A percentile compares a stretch with the other conserved stretches of the same genome.
These are phyloP conservation scores for Liparis tanakae DNA, from an alignment of 2,797 vertebrate genomes.

Conservation along the genomic window DNA sequence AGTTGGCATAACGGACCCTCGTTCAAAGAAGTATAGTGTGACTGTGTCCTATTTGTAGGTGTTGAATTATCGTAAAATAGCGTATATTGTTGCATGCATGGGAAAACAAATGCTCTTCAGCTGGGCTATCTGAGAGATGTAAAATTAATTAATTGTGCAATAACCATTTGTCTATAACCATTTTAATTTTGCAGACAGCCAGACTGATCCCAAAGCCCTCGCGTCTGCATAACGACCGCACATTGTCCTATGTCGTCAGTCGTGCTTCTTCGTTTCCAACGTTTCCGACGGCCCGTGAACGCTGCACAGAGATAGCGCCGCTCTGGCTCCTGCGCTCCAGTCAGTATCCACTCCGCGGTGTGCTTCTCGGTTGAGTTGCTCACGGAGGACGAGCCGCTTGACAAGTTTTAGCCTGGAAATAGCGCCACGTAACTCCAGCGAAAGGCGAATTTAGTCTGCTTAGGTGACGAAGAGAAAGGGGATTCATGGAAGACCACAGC, in stretches of 20 bases:
- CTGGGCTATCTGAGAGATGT: neutral
- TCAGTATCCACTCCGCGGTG: slow-evolving; percentile 13
- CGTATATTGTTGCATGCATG: neutral
- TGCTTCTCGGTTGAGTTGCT: slow-evolving; percentile 1
- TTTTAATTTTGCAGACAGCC: neutral
- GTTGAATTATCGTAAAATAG: neutral
- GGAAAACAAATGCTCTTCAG: neutral
- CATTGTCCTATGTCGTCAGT: neutral
- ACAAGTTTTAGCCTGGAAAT: slow-evolving; percentile 50
- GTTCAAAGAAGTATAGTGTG: neutral
- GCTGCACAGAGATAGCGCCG: slow-evolving; percentile 49
- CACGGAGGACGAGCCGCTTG: neutral
- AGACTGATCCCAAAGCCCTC: neutral
- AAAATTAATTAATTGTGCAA: neutral
- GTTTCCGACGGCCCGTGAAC: slow-evolving; percentile 49
- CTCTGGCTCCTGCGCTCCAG: slow-evolving; percentile 21
- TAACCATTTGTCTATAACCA: neutral
- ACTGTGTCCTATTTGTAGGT: neutral
- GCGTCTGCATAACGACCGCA: neutral
- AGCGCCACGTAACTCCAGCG: neutral
- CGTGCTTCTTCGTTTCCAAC: rapidly evolving
- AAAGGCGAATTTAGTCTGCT: neutral
- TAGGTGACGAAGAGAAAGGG: neutral
- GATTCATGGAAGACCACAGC: neutral
- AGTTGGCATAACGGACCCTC: neutral